A percentile compares a stretch with the other conserved stretches of the same genome.
Evolutionary conservation across 2,797 vertebrate genomes (phyloP).

Genomic region (Anguilla pacifica): DNA sequence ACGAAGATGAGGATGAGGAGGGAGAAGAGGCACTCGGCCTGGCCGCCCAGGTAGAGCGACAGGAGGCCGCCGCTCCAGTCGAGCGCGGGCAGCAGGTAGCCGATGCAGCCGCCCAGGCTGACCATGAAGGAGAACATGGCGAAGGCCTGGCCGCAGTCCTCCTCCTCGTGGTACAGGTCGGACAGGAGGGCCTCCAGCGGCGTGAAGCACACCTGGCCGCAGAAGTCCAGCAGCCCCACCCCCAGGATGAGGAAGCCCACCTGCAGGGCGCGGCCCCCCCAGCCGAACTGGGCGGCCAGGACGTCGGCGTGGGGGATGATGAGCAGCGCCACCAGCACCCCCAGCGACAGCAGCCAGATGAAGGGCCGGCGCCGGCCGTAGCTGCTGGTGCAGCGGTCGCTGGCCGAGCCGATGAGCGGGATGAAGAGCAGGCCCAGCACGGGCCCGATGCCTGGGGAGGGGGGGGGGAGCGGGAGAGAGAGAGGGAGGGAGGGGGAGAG

Average conservation of each 20-base stretch:
- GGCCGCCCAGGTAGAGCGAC: constrained; percentile 34
- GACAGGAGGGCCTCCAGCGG: constrained; percentile 77
- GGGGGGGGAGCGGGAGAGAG: constrained; percentile 51
- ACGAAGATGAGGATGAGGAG: constrained; percentile 77
- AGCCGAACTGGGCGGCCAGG: constrained; percentile 65
- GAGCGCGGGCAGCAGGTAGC: constrained; percentile 74
- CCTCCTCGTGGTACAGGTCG: constrained; percentile 73
- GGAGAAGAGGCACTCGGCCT: constrained; percentile 62
- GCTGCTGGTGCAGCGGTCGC: constrained; percentile 77
- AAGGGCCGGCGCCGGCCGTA: constrained; percentile 78
- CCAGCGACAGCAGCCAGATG: constrained; percentile 78
- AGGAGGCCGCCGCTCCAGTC: constrained; percentile 72
- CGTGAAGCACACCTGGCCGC: constrained; percentile 79
- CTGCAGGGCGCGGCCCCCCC: constrained; percentile 66
- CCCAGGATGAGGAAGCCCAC: constrained; percentile 77
- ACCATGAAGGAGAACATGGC: constrained; percentile 83
- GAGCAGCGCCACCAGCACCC: constrained; percentile 74
- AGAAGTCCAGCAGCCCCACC: constrained; percentile 78
- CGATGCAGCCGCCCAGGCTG: constrained; percentile 78
- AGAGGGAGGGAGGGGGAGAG: too few species aligned
- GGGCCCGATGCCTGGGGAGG: constrained; percentile 74
- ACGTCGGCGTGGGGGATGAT: constrained; percentile 77
- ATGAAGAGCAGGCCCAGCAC: constrained; percentile 79
- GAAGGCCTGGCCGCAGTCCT: constrained; percentile 75
- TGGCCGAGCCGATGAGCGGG: constrained; percentile 81